A percentile compares a stretch with the other conserved stretches of the same genome.
These are phyloP conservation scores for Oscheius sp. DNA, from an alignment of 2,888 invertebrate species.

Conservation along the genomic window DNA sequence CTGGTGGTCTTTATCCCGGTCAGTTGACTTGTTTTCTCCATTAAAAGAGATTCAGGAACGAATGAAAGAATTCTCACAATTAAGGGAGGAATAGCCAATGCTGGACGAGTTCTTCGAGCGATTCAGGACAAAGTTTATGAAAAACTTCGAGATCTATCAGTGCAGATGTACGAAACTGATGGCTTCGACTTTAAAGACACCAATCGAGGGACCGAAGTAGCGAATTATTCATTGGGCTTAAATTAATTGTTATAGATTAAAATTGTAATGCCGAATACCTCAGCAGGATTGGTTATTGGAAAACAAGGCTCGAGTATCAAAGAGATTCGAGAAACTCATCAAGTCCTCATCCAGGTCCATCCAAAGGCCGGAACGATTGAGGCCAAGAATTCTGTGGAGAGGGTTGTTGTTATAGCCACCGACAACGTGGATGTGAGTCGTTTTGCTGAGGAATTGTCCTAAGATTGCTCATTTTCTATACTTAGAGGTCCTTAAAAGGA, in stretches of 20 bases:
- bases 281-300: slow-evolving; percentile 96
- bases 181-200: slow-evolving; percentile 64
- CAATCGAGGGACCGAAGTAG: slow-evolving; percentile 36
- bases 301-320: slow-evolving; percentile 95
- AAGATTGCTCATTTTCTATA: slow-evolving; percentile 27
- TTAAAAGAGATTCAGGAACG: slow-evolving; percentile 73
- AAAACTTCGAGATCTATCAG: slow-evolving; percentile 91
- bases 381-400: slow-evolving; percentile 83
- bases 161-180: slow-evolving; percentile 76
- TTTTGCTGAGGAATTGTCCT: not conserved
- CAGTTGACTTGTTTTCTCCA: not conserved
- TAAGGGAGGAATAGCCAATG: slow-evolving; percentile 88
- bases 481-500: too few species aligned
- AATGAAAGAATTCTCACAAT: slow-evolving; percentile 91
- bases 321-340: slow-evolving; percentile 67
- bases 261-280: slow-evolving; percentile 92
- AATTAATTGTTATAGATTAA: slow-evolving; percentile 77
- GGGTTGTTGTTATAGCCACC: slow-evolving; percentile 94
- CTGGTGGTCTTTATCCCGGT: slow-evolving; percentile 98
- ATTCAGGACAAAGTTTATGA: slow-evolving; percentile 94
- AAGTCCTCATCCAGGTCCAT: slow-evolving; percentile 77
- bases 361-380: slow-evolving; percentile 83
- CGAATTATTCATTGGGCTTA: not conserved
- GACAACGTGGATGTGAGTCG: slow-evolving; percentile 79
- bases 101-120: slow-evolving; percentile 88